Percentiles rank a stretch among this genome's conserved stretches.
Conservation (phyloP, 2,797 vertebrate genomes). For the Erpetoichthys calabaricus region DNA sequence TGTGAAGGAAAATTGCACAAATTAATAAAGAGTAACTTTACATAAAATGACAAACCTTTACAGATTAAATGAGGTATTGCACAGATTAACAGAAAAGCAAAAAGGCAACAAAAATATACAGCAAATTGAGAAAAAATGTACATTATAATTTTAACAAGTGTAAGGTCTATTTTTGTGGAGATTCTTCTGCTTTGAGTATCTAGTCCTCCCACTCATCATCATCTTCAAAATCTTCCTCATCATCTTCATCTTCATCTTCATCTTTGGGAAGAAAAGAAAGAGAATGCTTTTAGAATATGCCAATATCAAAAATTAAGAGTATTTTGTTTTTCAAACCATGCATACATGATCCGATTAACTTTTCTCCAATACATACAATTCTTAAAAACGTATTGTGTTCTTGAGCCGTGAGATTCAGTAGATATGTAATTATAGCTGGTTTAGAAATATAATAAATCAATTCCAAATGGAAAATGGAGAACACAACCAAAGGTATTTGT, state of each 20-base stretch:
- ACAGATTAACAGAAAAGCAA: conserved; percentile 80
- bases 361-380: too few relatives aligned
- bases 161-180: conserved; percentile 29
- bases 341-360: too few relatives aligned
- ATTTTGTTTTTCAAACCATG: too few relatives aligned
- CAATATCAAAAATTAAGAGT: too few relatives aligned
- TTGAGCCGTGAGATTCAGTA: too few relatives aligned
- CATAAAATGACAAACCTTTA: conserved; percentile 67
- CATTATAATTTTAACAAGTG: conserved; percentile 75
- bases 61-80: conserved; percentile 98
- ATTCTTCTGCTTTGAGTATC: conserved; percentile 16
- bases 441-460: too few relatives aligned
- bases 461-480: too few relatives aligned
- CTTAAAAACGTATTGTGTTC: too few relatives aligned
- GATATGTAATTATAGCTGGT: too few relatives aligned
- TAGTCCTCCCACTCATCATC: conserved; percentile 98
- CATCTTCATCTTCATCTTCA: conserved; percentile 89
- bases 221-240: conserved; percentile 93
- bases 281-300: neutral
- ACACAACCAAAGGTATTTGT: too few relatives aligned
- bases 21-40: conserved; percentile 53
- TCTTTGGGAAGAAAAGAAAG: conserved; percentile 46
- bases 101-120: conserved; percentile 97
- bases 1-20: conserved; percentile 68
- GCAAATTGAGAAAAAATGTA: conserved; percentile 86